Percentiles rank a stretch among this genome's conserved stretches.
Conservation (phyloP, 2,797 vertebrate species). For the Anguilla megastoma region DNA sequence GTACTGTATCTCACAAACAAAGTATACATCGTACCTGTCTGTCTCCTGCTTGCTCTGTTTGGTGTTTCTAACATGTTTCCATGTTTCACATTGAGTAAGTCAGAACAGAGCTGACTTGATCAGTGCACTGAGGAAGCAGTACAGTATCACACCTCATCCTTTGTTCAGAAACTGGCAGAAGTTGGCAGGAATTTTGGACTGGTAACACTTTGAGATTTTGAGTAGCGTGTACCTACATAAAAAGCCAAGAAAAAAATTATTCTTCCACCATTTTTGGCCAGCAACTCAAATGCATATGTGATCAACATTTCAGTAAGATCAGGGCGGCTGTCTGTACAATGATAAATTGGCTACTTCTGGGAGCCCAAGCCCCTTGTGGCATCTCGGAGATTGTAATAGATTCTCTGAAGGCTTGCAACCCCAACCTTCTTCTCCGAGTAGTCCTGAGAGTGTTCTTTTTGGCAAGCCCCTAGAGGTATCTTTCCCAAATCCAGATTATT, state of each 20-base stretch:
- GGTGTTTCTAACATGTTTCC: neutral
- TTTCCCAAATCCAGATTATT: conserved; percentile 14
- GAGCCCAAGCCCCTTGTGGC: neutral
- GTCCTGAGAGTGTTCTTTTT: neutral
- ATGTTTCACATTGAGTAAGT: neutral
- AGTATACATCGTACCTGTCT: neutral
- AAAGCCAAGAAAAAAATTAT: neutral
- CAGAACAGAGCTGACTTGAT: neutral
- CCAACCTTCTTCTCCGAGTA: neutral
- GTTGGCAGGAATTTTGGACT: neutral
- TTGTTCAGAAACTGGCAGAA: neutral
- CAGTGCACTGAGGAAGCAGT: neutral
- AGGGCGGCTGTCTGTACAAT: neutral
- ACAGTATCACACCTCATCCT: neutral
- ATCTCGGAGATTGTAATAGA: neutral
- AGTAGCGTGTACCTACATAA: neutral
- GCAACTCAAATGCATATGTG: neutral
- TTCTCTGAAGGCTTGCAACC: neutral
- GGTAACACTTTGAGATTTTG: neutral
- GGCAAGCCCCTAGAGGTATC: neutral
- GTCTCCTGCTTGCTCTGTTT: neutral
- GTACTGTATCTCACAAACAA: neutral
- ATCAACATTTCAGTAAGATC: neutral
- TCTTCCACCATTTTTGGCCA: neutral
- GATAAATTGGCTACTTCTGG: neutral